Percentiles rank a stretch among this genome's conserved stretches.
phyloP scores from a whole-genome alignment of 2,888 invertebrate species.

The Drosophila bunnanda region DNA sequence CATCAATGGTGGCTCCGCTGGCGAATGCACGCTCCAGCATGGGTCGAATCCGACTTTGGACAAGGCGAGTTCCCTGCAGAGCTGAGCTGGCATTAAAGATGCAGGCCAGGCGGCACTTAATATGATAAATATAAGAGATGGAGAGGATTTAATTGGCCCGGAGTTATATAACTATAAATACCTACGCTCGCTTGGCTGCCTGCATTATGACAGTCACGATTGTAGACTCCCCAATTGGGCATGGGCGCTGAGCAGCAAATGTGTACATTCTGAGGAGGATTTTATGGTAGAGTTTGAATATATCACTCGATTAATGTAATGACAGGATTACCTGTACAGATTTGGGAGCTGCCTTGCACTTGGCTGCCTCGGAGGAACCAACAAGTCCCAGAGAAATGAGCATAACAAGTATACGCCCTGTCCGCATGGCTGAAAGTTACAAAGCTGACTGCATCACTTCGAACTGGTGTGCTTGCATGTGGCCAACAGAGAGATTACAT shows the following conservation, averaged over 20 bases:
- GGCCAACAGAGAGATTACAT: constrained; percentile 14
- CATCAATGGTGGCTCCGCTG: constrained; percentile 47
- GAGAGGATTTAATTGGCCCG: background rate
- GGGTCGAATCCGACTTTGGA: constrained; percentile 48
- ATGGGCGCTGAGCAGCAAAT: constrained; percentile 61
- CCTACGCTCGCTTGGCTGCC: constrained; percentile 62
- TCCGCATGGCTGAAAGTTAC: constrained; percentile 38
- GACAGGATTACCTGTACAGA: constrained; percentile 51
- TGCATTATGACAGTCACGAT: constrained; percentile 54
- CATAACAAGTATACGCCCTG: constrained; percentile 22
- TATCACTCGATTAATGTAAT: rapidly evolving
- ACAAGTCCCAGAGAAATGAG: background rate
- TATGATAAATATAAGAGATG: background rate
- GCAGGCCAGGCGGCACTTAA: constrained; percentile 66
- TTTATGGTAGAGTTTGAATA: background rate
- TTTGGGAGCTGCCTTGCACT: constrained; percentile 62
- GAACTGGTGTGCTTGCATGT: constrained; percentile 8
- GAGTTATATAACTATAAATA: background rate
- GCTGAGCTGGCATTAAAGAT: constrained; percentile 61
- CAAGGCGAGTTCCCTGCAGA: constrained; percentile 47
- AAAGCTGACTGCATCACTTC: constrained; percentile 6
- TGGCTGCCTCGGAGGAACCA: constrained; percentile 28
- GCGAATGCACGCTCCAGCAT: constrained; percentile 62
- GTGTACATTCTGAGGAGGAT: constrained; percentile 54
- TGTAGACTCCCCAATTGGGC: constrained; percentile 67